Conservation (phyloP, 2,888 invertebrate genomes). For the Euzophera pinguis region DNA sequence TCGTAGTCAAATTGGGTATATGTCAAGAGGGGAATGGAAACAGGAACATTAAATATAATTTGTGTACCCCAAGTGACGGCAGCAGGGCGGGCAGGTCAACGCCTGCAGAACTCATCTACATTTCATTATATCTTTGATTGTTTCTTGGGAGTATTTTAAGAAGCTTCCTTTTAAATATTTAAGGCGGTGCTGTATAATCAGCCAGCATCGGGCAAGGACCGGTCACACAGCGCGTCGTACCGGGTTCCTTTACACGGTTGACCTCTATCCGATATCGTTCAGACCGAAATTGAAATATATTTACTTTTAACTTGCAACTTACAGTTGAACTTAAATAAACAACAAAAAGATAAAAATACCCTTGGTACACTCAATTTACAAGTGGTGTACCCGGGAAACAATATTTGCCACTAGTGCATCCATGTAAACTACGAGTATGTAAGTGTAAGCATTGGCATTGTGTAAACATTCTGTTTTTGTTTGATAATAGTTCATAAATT, state of each 20-base stretch:
- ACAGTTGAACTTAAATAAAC: too few relatives aligned
- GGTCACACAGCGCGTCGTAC: slow-evolving; percentile 47
- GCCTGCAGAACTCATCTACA: slow-evolving; percentile 49
- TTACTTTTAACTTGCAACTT: too few relatives aligned
- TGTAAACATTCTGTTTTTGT: too few relatives aligned
- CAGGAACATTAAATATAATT: slow-evolving; percentile 18
- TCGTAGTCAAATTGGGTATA: slow-evolving; percentile 5
- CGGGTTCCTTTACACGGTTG: slow-evolving; percentile 15
- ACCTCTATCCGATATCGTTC: slow-evolving; percentile 7
- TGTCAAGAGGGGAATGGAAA: slow-evolving; percentile 10
- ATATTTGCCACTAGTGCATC: too few relatives aligned
- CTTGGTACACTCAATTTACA: too few relatives aligned
- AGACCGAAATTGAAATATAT: background rate
- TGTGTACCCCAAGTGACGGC: slow-evolving; percentile 22
- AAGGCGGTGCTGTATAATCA: slow-evolving; percentile 64
- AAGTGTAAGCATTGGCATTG: too few relatives aligned
- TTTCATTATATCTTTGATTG: slow-evolving; percentile 56
- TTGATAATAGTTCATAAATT: too few relatives aligned
- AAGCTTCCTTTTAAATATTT: slow-evolving; percentile 62
- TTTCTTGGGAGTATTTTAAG: slow-evolving; percentile 57
- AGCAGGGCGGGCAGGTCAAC: slow-evolving; percentile 49
- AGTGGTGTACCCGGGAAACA: too few relatives aligned
- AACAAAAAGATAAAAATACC: too few relatives aligned
- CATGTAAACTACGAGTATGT: too few relatives aligned
- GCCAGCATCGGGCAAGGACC: slow-evolving; percentile 63